A percentile compares a stretch with the other conserved stretches of the same genome.
Conservation (phyloP, 64 coral and sea anemone genomes). For the Actinia tenebrosa region DNA sequence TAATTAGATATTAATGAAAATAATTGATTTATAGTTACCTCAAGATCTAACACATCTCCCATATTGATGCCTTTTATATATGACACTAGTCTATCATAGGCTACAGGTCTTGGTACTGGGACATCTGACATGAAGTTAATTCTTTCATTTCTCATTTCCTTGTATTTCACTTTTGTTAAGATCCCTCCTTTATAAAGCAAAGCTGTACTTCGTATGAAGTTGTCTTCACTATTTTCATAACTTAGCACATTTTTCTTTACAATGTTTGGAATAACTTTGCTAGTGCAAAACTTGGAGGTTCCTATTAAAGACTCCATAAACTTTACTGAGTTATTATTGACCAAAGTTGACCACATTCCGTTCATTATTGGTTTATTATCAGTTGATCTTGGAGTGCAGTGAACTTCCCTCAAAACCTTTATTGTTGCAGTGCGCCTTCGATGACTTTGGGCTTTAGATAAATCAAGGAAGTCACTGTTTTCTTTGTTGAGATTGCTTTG, state of each 20-base stretch:
- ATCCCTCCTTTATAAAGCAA: conserved; percentile 56
- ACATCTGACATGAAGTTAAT: conserved; percentile 28
- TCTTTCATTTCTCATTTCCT: conserved; percentile 29
- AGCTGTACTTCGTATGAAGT: conserved; percentile 34
- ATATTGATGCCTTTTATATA: conserved; percentile 51
- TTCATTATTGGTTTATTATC: conserved; percentile 18
- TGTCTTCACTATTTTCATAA: conserved; percentile 41
- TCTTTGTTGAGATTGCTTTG: conserved; percentile 24
- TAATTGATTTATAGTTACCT: not conserved
- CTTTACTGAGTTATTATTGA: conserved; percentile 43
- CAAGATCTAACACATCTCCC: conserved; percentile 47
- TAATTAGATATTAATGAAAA: not conserved
- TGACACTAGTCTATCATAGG: conserved; percentile 29
- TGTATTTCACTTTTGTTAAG: conserved; percentile 61
- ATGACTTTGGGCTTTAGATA: conserved; percentile 28
- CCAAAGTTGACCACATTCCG: conserved; percentile 57
- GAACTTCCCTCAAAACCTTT: conserved; percentile 11
- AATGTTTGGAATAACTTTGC: conserved; percentile 44
- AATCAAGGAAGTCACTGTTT: conserved; percentile 30
- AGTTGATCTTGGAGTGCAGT: conserved; percentile 10
- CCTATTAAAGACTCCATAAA: conserved; percentile 32
- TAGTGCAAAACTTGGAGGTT: conserved; percentile 40
- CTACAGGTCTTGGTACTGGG: conserved; percentile 16
- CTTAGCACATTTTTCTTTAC: conserved; percentile 35
- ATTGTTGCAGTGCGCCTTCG: conserved; percentile 25